Conservation (phyloP, 2,113 vertebrate genomes). For the Sialia sialis region DNA sequence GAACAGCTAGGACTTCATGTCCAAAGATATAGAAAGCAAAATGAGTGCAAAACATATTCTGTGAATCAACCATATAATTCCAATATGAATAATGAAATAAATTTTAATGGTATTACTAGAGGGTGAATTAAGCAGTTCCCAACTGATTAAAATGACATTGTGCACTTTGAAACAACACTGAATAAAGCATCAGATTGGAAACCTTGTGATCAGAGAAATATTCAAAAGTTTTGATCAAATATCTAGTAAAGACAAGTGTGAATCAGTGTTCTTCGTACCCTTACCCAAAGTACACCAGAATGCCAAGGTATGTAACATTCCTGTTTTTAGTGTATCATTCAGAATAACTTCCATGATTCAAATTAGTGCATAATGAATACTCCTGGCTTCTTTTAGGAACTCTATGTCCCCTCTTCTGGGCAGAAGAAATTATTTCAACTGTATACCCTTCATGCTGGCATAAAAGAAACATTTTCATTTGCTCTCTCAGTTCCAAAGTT, state of each 20-base stretch:
- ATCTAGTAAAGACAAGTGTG: fast-evolving
- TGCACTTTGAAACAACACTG: neutral
- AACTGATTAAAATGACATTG: neutral
- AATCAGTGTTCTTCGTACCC: neutral
- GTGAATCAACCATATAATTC: neutral
- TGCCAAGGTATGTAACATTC: neutral
- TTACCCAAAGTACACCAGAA: neutral
- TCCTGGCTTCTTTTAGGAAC: neutral
- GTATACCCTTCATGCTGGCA: neutral
- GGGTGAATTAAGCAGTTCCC: neutral
- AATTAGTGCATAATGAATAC: neutral
- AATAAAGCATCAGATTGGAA: neutral
- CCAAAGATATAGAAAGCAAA: neutral
- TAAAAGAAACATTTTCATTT: neutral
- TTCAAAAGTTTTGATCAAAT: neutral
- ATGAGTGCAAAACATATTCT: neutral
- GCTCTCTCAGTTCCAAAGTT: neutral
- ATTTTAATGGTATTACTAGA: neutral
- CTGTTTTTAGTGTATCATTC: neutral
- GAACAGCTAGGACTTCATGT: neutral
- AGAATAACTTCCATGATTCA: neutral
- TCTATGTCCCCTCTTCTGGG: neutral
- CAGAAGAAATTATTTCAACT: neutral
- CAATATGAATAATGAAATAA: neutral
- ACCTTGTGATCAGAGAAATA: neutral